phyloP scores from a whole-genome alignment of 2,113 vertebrate genomes.

The Eulacestoma nigropectus region DNA sequence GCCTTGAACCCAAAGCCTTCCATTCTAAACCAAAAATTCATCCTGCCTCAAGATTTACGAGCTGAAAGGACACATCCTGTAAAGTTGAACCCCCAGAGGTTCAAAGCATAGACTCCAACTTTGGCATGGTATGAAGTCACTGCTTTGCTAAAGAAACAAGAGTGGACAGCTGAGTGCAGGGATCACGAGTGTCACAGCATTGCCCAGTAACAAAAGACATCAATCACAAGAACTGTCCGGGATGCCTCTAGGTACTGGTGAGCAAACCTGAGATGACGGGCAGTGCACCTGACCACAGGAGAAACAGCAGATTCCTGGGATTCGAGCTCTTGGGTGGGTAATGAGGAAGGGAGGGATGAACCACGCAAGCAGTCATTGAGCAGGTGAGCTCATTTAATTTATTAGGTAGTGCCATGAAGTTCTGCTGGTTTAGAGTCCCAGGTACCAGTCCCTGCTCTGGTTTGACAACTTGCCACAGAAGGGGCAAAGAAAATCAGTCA shows the following conservation, averaged over 20 bases:
- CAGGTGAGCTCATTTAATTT: background rate
- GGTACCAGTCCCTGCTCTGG: background rate
- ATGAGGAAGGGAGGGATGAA: background rate
- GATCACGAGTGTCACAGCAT: background rate
- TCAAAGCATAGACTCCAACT: background rate
- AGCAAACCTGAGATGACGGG: background rate
- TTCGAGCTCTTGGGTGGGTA: background rate
- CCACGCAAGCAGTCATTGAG: background rate
- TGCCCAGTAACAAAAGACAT: background rate
- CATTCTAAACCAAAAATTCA: background rate
- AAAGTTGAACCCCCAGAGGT: background rate
- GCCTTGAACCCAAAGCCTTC: background rate
- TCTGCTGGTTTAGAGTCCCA: background rate
- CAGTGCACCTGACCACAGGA: background rate
- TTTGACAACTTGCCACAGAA: background rate
- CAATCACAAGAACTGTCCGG: background rate
- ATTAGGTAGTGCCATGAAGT: background rate
- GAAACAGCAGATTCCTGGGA: background rate
- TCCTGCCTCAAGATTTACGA: background rate
- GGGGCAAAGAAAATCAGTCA: background rate
- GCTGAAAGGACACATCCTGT: background rate
- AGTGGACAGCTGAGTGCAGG: accelerated
- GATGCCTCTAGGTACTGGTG: background rate
- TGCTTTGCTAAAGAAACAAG: background rate
- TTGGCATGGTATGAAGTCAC: background rate